phyloP scores from a whole-genome alignment of 1,140 invertebrate genomes.

The Stratiolaelaps scimitus region DNA sequence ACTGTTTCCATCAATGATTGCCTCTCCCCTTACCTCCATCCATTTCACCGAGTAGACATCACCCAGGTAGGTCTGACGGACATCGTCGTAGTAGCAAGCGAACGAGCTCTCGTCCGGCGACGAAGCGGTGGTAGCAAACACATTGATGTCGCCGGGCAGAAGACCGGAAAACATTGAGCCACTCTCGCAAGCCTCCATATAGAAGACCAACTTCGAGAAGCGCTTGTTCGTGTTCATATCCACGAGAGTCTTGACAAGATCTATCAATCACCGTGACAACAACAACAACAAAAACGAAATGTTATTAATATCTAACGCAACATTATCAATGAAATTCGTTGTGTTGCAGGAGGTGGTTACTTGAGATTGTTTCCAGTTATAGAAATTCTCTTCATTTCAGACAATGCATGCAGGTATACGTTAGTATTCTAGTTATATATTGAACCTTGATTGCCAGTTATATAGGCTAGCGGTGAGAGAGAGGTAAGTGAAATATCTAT shows the following conservation, averaged over 20 bases:
- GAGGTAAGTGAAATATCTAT: neutral
- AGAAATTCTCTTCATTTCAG: neutral
- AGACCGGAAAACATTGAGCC: slow-evolving; percentile 54
- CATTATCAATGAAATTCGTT: too few relatives aligned
- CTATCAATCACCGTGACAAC: slow-evolving; percentile 19
- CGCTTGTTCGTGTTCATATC: slow-evolving; percentile 29
- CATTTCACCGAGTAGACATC: slow-evolving; percentile 55
- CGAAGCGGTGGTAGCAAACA: slow-evolving; percentile 54
- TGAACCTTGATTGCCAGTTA: too few relatives aligned
- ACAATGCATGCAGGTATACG: too few relatives aligned
- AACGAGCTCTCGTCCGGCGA: slow-evolving; percentile 50
- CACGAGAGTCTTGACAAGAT: slow-evolving; percentile 28
- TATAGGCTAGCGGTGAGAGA: too few relatives aligned
- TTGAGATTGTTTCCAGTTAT: too few relatives aligned
- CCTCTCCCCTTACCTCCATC: slow-evolving; percentile 51
- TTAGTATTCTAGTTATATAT: too few relatives aligned
- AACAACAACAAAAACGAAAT: slow-evolving; percentile 30
- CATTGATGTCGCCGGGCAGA: slow-evolving; percentile 48
- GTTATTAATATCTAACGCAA: slow-evolving; percentile 10
- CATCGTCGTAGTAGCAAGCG: slow-evolving; percentile 50
- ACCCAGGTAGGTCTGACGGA: slow-evolving; percentile 47
- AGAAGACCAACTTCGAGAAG: slow-evolving; percentile 45
- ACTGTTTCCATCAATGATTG: too few relatives aligned
- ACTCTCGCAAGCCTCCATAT: slow-evolving; percentile 55
- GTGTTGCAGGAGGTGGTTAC: too few relatives aligned